phyloP scores from a whole-genome alignment of 2,888 invertebrate genomes.

The Tridacna crocea region DNA sequence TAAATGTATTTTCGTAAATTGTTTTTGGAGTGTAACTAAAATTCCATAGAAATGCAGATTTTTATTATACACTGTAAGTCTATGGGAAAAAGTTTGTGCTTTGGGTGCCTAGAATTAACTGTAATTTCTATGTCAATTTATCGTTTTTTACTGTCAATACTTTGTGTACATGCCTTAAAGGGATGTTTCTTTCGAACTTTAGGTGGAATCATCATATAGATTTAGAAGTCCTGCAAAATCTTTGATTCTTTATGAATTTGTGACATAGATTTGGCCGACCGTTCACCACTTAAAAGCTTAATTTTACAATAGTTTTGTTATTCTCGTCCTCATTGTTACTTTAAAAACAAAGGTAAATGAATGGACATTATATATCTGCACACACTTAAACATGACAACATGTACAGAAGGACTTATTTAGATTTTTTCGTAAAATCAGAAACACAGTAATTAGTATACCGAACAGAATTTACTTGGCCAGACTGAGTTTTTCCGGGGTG shows the following conservation, averaged over 20 bases:
- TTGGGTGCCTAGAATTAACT: constrained; percentile 13
- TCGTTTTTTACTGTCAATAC: too few relatives aligned
- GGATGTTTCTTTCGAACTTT: neutral
- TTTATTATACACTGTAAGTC: neutral
- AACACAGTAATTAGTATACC: constrained; percentile 37
- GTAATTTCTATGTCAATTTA: neutral
- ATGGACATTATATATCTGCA: neutral
- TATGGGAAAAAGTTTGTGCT: constrained; percentile 20
- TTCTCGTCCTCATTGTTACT: neutral
- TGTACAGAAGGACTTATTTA: neutral
- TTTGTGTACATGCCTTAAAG: neutral
- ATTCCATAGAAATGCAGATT: too few relatives aligned
- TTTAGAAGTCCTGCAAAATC: neutral
- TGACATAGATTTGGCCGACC: constrained; percentile 6
- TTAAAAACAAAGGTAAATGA: neutral
- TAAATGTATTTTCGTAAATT: too few relatives aligned
- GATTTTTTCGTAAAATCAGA: constrained; percentile 23
- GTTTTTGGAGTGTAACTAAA: too few relatives aligned
- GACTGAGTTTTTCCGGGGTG: constrained; percentile 14
- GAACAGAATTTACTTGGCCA: neutral
- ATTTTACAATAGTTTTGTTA: neutral
- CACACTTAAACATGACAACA: neutral
- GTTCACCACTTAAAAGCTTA: constrained; percentile 9
- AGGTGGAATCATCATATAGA: neutral
- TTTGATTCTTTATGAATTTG: constrained; percentile 11